phyloP scores from a whole-genome alignment of 2,888 invertebrate species.

The Sarcophaga variegata region DNA sequence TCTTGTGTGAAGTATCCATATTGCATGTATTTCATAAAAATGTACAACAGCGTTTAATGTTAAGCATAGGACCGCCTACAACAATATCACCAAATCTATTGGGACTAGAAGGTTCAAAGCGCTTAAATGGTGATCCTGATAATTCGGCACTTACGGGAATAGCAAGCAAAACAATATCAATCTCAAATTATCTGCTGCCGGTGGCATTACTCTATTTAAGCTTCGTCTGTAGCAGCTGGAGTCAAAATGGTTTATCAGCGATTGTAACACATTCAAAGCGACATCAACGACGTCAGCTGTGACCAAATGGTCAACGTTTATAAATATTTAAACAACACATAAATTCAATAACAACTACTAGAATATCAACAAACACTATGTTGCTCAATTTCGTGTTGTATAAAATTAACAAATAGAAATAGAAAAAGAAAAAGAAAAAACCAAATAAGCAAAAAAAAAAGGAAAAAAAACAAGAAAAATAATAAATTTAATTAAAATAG shows the following conservation, averaged over 20 bases:
- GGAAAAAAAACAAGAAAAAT: constrained; percentile 41
- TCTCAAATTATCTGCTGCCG: constrained; percentile 36
- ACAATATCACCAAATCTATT: constrained; percentile 81
- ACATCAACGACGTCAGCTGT: constrained; percentile 73
- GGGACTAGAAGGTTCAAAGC: constrained; percentile 81
- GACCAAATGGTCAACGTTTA: constrained; percentile 72
- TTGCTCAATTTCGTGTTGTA: constrained; percentile 54
- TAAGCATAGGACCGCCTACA: constrained; percentile 79
- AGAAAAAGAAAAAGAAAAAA: constrained; percentile 39
- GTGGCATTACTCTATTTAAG: constrained; percentile 22
- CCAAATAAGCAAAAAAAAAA: constrained; percentile 52
- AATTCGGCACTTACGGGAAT: constrained; percentile 81
- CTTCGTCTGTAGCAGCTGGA: constrained; percentile 36
- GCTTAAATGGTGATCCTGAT: constrained; percentile 80
- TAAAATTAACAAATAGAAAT: constrained; percentile 37
- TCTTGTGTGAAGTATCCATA: constrained; percentile 81
- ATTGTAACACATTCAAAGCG: constrained; percentile 18
- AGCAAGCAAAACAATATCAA: constrained; percentile 61
- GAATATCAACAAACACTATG: constrained; percentile 25
- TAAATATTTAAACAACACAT: constrained; percentile 55
- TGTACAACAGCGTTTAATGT: constrained; percentile 80
- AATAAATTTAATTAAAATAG: constrained; percentile 56
- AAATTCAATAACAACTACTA: constrained; percentile 23
- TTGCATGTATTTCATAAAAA: constrained; percentile 82
- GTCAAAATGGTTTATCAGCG: constrained; percentile 36